Percentiles rank a stretch among this genome's conserved stretches.
Conservation (phyloP, 1,140 invertebrate species). For the Zaprionus lachaisei region DNA sequence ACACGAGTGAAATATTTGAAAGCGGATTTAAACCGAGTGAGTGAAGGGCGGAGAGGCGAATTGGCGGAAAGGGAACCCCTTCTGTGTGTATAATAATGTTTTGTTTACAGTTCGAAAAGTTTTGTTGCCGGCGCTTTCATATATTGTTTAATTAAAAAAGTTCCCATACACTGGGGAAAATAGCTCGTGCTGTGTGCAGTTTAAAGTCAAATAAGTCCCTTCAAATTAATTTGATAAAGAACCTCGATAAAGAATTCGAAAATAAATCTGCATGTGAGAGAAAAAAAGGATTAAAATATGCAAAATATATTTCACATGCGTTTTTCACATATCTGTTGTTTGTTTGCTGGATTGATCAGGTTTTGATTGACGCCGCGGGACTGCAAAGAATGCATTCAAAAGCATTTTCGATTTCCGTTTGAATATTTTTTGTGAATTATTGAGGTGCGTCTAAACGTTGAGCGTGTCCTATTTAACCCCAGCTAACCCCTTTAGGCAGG, state of each 20-base stretch:
- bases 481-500: background rate
- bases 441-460: background rate
- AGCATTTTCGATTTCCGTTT: conserved; percentile 1
- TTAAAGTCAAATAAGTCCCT: background rate
- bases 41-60: too few species aligned
- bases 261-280: background rate
- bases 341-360: conserved; percentile 9
- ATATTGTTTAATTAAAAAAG: conserved; percentile 80
- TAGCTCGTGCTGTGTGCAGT: conserved; percentile 18
- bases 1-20: conserved; percentile 69
- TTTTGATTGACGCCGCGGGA: conserved; percentile 11
- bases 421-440: conserved; percentile 17
- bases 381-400: conserved; percentile 7
- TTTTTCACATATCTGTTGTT: background rate
- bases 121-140: conserved; percentile 60
- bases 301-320: background rate
- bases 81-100: conserved; percentile 36
- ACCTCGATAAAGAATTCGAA: background rate
- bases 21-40: conserved; percentile 58
- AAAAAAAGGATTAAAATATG: background rate
- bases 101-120: conserved; percentile 70
- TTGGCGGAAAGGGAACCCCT: background rate
- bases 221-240: background rate
- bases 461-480: background rate
- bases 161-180: conserved; percentile 34